These are phyloP conservation scores for Dermatemys mawii DNA, from an alignment of 2,113 vertebrate genomes.

Conservation along the genomic window DNA sequence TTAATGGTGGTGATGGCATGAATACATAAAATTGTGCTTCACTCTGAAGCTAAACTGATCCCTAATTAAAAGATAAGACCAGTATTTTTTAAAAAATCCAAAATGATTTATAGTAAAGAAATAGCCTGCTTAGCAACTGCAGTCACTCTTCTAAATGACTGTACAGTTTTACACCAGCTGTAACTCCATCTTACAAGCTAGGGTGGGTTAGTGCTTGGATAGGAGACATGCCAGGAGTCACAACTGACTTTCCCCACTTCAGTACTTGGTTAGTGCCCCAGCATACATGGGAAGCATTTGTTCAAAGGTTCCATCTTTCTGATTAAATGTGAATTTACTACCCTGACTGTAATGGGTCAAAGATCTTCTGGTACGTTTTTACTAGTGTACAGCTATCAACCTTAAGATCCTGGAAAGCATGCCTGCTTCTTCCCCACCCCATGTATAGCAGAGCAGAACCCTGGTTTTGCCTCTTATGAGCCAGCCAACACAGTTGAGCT, in stretches of 20 bases:
- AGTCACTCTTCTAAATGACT: background rate
- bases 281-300: background rate
- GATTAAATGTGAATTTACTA: background rate
- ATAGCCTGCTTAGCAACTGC: background rate
- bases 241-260: background rate
- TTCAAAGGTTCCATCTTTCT: background rate
- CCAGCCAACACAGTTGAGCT: background rate
- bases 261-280: background rate
- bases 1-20: background rate
- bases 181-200: background rate
- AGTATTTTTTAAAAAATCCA: constrained; percentile 4
- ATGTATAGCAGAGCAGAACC: background rate
- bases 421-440: background rate
- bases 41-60: constrained; percentile 43
- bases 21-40: constrained; percentile 63
- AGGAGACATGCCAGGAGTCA: background rate
- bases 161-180: background rate
- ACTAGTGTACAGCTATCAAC: background rate
- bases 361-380: background rate
- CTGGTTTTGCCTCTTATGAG: background rate
- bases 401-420: background rate
- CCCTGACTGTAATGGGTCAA: background rate
- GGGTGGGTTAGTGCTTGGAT: background rate
- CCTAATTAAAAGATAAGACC: constrained; percentile 69
- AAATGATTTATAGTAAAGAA: constrained; percentile 8